Evolutionary conservation across 2,113 vertebrate species (phyloP).

Genomic region (Pelmatolapia mariae): DNA sequence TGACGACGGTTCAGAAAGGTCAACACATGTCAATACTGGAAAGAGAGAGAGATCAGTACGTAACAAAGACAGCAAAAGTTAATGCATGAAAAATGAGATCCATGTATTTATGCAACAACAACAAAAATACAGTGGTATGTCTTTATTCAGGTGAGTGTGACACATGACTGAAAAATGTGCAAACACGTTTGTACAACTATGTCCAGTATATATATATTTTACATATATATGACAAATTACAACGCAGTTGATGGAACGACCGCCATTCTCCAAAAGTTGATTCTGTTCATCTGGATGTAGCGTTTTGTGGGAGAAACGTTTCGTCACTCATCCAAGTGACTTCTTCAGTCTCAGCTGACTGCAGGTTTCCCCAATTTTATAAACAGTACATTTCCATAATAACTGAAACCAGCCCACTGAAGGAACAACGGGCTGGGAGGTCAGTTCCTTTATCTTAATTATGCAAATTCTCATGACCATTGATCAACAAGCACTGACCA

Average conservation of each 20-base stretch:
- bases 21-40: conserved; percentile 32
- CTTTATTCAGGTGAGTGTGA: not conserved
- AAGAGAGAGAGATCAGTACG: not conserved
- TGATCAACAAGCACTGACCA: no score
- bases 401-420: no score
- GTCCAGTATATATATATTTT: not conserved
- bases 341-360: no score
- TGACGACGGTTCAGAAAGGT: conserved; percentile 32
- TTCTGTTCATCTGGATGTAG: no score
- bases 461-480: no score
- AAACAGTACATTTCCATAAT: no score
- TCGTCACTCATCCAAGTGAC: no score
- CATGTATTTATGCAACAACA: not conserved
- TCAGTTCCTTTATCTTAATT: no score
- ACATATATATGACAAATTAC: not conserved
- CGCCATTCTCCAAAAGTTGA: no score
- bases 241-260: not conserved
- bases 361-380: no score
- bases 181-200: not conserved
- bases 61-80: not conserved
- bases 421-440: no score
- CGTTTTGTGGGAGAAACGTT: no score
- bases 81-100: not conserved
- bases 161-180: not conserved
- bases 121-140: not conserved